Base-by-base conservation (phyloP, 2,113 vertebrate species). In the Microcebus tavaratra region DNA sequence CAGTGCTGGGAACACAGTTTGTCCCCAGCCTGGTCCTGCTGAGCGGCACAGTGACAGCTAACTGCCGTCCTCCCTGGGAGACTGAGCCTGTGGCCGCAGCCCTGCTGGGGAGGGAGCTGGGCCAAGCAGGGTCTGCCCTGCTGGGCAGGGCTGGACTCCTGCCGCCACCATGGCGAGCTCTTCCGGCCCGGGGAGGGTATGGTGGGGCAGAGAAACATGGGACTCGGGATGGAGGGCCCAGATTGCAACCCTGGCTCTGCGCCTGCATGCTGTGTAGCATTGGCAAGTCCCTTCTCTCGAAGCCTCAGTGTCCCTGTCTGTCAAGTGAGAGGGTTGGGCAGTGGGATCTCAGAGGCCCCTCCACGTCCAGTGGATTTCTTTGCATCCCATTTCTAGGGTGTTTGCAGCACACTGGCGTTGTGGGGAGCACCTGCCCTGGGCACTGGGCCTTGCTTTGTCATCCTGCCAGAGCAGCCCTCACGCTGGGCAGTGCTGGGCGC, bases 1-100 rank as follows among this genome's bases (percentile, higher is more conserved):
- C 29, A 73, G 42, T 68, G 9, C 96, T 34, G 0, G 18, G 94
- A 76, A 92, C n/a, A 55, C 90, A 17, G 93, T 82, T 61, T 81
- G 50, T 91, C 76, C 88, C 55, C 39, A 95, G 75, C 65, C 23
- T 93, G 59, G 78, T 98, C 63, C 48, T 53, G 34, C 34, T 73
- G 93, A 97, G 84, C 90, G 20, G 50, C 94, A 80, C 79, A 95
- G 61, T 88, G 97, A 93, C 96, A 98, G 93, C 93, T 85, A 97
- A 98, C 82, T 97, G 55, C 61, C 36, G 0, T 39, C 73, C 14
- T 97, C 89, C 96, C 78, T 45, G 31, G 55, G 94, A 95, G 91
- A 82, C 21, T 1, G 73, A 29, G 29, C 29, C 25, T 50, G 4
- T 50, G 73, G 88, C 91, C 91, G 12, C 55, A 81, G 31, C 53